phyloP scores from a whole-genome alignment of 2,797 vertebrate species.

The Eulemur rubriventer region DNA sequence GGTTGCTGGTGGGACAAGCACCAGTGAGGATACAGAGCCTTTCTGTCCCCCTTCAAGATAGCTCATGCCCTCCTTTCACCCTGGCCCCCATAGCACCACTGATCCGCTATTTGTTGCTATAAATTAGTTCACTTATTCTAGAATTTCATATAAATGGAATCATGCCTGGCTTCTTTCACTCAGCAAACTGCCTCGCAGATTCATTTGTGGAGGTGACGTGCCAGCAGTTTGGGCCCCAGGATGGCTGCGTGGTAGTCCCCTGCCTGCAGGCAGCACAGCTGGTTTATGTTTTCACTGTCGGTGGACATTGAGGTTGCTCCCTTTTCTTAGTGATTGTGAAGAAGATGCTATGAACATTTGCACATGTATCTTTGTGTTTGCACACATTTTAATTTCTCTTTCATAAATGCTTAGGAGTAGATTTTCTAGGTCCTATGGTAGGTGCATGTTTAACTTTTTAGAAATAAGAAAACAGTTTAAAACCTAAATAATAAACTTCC shows the following conservation, averaged over 20 bases:
- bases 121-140: background rate
- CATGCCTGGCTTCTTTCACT: background rate
- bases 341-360: background rate
- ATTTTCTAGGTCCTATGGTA: background rate
- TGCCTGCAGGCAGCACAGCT: accelerated
- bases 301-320: too few species aligned
- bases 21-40: too few species aligned
- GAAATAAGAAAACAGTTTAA: background rate
- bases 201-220: accelerated
- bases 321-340: background rate
- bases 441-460: background rate
- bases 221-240: too few species aligned
- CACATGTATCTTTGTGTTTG: background rate
- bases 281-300: background rate
- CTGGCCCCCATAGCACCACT: too few species aligned
- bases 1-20: background rate
- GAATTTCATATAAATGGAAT: background rate
- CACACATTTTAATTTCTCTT: background rate
- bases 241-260: background rate
- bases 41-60: accelerated
- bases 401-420: background rate
- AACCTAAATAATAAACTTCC: background rate
- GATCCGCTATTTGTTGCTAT: too few species aligned
- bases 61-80: background rate
- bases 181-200: background rate